phyloP scores from a whole-genome alignment of 1,140 invertebrate species.

The Amphibalanus amphitrite region DNA sequence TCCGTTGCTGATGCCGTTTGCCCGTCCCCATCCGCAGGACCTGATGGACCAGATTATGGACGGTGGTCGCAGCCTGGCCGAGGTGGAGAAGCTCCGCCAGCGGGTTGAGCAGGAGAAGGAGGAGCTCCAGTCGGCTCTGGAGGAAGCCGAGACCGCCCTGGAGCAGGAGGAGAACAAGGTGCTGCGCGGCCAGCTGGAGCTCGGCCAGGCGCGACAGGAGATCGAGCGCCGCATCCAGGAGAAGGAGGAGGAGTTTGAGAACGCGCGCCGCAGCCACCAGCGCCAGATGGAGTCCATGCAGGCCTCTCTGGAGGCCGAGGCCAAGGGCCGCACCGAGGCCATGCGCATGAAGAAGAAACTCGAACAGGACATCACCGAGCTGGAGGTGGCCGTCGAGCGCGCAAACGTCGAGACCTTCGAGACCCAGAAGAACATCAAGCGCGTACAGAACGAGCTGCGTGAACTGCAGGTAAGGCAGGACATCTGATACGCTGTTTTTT shows the following conservation, averaged over 20 bases:
- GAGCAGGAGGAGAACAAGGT: conserved; percentile 41
- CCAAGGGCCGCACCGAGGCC: conserved; percentile 40
- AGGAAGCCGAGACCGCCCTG: conserved; percentile 43
- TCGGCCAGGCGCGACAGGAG: conserved; percentile 33
- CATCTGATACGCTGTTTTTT: no score
- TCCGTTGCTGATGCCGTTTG: no score
- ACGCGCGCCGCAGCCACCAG: conserved; percentile 51
- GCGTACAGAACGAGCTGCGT: conserved; percentile 34
- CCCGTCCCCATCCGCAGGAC: no score
- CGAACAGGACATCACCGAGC: conserved; percentile 97
- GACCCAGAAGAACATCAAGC: conserved; percentile 41
- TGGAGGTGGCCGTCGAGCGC: conserved; percentile 54
- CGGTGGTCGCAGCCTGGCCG: conserved; percentile 30
- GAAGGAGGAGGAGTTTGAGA: conserved; percentile 36
- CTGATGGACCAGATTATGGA: conserved; percentile 38
- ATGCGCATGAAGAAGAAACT: conserved; percentile 97
- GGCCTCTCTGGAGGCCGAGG: conserved; percentile 39
- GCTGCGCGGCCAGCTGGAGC: conserved; percentile 29
- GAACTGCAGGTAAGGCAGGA: conserved; percentile 27
- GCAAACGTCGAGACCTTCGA: conserved; percentile 38
- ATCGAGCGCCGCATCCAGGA: conserved; percentile 38
- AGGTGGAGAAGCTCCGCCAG: conserved; percentile 38
- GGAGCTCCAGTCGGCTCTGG: conserved; percentile 41
- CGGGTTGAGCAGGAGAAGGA: conserved; percentile 45
- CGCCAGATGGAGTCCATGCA: conserved; percentile 56